Conservation (phyloP, 2,888 invertebrate genomes). For the Ochropleura leucogaster region DNA sequence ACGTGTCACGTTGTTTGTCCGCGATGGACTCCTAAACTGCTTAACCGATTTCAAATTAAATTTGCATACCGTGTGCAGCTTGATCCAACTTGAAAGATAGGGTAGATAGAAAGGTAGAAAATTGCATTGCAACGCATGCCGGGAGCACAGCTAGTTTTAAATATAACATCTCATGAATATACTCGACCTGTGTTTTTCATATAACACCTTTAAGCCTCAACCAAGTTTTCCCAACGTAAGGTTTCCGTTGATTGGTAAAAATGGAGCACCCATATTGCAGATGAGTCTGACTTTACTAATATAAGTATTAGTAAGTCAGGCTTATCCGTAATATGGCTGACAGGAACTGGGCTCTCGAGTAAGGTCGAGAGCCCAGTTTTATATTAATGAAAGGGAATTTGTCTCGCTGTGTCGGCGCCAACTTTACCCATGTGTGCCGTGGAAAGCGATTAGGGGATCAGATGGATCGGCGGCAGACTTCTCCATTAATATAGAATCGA, state of each 20-base stretch:
- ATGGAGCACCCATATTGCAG: slow-evolving; percentile 6
- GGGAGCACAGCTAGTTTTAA: too few relatives aligned
- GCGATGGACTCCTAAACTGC: too few relatives aligned
- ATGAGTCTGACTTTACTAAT: slow-evolving; percentile 16
- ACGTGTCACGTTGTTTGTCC: too few relatives aligned
- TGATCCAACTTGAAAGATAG: too few relatives aligned
- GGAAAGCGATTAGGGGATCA: slow-evolving; percentile 45
- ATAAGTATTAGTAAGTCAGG: not conserved
- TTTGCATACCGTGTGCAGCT: too few relatives aligned
- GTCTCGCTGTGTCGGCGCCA: not conserved
- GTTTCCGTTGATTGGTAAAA: slow-evolving; percentile 36
- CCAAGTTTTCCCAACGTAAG: not conserved
- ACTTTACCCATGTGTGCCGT: slow-evolving; percentile 22
- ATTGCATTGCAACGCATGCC: too few relatives aligned
- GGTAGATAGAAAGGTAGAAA: too few relatives aligned
- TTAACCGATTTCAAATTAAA: too few relatives aligned
- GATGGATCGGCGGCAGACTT: slow-evolving; percentile 4
- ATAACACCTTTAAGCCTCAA: not conserved
- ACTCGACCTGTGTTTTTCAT: not conserved
- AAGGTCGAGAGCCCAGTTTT: slow-evolving; percentile 5
- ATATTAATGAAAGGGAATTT: slow-evolving; percentile 43
- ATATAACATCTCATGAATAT: not conserved
- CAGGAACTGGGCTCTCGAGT: not conserved
- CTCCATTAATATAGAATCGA: slow-evolving; percentile 19
- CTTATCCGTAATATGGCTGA: too few relatives aligned